Percentiles rank a stretch among this genome's conserved stretches.
phyloP scores from a whole-genome alignment of 1,140 invertebrate genomes.

The Frieseomelitta varia region DNA sequence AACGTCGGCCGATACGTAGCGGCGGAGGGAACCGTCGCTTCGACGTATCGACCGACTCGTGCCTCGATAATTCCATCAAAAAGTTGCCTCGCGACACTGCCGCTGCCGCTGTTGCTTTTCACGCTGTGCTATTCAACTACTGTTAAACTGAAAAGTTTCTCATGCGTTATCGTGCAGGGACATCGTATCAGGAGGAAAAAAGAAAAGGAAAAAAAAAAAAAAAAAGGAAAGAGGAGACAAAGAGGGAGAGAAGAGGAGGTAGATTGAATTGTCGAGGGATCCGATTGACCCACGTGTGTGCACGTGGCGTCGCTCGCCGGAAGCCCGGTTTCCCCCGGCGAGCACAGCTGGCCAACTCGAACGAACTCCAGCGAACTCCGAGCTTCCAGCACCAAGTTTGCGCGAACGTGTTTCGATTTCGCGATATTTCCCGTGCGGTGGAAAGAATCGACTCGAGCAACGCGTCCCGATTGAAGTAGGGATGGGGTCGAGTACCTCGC shows the following conservation, averaged over 20 bases:
- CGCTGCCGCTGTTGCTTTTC: not conserved
- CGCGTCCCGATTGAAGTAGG: not conserved
- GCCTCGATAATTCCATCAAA: not conserved
- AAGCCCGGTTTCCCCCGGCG: not conserved
- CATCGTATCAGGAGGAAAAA: conserved; percentile 9
- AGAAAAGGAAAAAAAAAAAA: not conserved
- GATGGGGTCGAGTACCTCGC: no score
- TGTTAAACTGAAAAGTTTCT: conserved; percentile 4
- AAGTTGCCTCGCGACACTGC: not conserved
- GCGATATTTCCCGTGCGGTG: not conserved
- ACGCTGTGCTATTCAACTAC: not conserved
- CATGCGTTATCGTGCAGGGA: conserved; percentile 49
- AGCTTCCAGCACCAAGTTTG: not conserved
- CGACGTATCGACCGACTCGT: not conserved
- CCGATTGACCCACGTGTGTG: conserved; percentile 12
- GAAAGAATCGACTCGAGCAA: not conserved
- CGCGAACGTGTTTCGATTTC: not conserved
- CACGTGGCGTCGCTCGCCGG: conserved; percentile 15
- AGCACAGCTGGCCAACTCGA: no score
- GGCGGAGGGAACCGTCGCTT: not conserved
- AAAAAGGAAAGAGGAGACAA: conserved; percentile 1
- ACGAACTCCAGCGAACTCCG: not conserved
- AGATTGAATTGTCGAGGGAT: not conserved
- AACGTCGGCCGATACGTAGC: no score
- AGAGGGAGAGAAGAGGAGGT: not conserved